phyloP scores from a whole-genome alignment of 92 coral and sea anemone species.

The Phenganax stokvisi region DNA sequence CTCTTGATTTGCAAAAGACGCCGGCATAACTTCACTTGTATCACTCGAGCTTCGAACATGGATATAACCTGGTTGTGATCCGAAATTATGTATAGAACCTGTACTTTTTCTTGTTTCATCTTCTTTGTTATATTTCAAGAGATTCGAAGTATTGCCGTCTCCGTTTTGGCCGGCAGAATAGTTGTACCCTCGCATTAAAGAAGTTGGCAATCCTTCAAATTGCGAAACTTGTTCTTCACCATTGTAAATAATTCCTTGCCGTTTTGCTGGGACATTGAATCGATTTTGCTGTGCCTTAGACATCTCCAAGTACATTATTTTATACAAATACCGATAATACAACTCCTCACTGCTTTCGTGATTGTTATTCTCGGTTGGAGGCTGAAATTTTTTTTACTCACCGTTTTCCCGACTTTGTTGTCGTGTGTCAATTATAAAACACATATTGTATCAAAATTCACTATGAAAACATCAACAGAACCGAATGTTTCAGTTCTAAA shows the following conservation, averaged over 20 bases:
- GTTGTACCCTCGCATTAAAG: constrained; percentile 10
- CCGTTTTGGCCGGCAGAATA: constrained; percentile 22
- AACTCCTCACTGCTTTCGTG: constrained; percentile 10
- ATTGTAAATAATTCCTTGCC: constrained; percentile 35
- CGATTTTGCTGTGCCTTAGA: constrained; percentile 34
- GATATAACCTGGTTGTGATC: constrained; percentile 47
- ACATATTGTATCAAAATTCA: constrained; percentile 28
- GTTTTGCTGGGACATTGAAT: constrained; percentile 1
- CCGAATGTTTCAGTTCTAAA: not conserved
- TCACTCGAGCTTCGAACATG: constrained; percentile 88
- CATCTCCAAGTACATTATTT: constrained; percentile 41
- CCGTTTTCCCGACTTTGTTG: not conserved
- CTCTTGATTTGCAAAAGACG: not conserved
- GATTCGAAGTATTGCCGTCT: constrained; percentile 16
- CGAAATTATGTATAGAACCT: constrained; percentile 63
- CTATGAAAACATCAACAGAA: not conserved
- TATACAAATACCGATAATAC: constrained; percentile 8
- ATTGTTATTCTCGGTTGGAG: constrained; percentile 31
- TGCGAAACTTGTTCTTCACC: constrained; percentile 24
- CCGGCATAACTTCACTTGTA: constrained; percentile 67
- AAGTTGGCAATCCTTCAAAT: constrained; percentile 17
- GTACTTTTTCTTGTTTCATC: constrained; percentile 85
- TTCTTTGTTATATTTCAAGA: constrained; percentile 61
- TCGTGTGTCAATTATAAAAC: constrained; percentile 31
- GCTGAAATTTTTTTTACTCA: not conserved